These are phyloP conservation scores for Crenichthys baileyi DNA, from an alignment of 2,797 vertebrate genomes.

Conservation along the genomic window DNA sequence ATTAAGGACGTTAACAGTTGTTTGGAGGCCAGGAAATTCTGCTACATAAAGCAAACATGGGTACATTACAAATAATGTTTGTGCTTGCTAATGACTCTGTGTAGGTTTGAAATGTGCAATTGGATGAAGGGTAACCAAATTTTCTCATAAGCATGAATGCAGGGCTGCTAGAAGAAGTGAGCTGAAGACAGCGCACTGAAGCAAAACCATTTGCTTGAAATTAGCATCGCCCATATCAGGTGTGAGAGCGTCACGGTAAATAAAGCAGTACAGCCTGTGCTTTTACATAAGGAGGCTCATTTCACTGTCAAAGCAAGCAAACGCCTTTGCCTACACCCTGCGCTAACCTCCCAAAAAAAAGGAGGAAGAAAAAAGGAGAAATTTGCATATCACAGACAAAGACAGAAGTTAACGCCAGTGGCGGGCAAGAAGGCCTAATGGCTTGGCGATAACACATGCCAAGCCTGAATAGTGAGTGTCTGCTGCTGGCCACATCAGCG, in stretches of 20 bases:
- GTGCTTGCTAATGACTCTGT: slow-evolving; percentile 21
- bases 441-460: slow-evolving; percentile 75
- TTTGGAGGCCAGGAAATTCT: slow-evolving; percentile 14
- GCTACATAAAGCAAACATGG: slow-evolving; percentile 21
- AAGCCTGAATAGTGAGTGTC: slow-evolving; percentile 75
- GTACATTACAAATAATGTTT: slow-evolving; percentile 24
- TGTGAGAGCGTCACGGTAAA: slow-evolving; percentile 78
- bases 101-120: slow-evolving; percentile 33
- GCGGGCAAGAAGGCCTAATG: slow-evolving; percentile 78
- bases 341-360: slow-evolving; percentile 74
- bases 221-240: slow-evolving; percentile 79
- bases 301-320: slow-evolving; percentile 83
- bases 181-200: slow-evolving; percentile 57
- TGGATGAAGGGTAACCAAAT: slow-evolving; percentile 59
- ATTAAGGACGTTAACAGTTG: slow-evolving; percentile 85
- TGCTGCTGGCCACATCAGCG: slow-evolving; percentile 70
- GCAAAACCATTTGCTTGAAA: slow-evolving; percentile 78
- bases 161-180: slow-evolving; percentile 10
- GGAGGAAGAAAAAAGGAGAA: slow-evolving; percentile 65
- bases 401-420: slow-evolving; percentile 81
- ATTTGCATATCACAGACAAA: slow-evolving; percentile 87
- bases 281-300: slow-evolving; percentile 82
- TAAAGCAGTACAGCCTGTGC: slow-evolving; percentile 73
- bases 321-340: slow-evolving; percentile 76
- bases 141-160: slow-evolving; percentile 51